Evolutionary conservation across 2,113 vertebrate species (phyloP).

Genomic region (Alaudala cheleensis): DNA sequence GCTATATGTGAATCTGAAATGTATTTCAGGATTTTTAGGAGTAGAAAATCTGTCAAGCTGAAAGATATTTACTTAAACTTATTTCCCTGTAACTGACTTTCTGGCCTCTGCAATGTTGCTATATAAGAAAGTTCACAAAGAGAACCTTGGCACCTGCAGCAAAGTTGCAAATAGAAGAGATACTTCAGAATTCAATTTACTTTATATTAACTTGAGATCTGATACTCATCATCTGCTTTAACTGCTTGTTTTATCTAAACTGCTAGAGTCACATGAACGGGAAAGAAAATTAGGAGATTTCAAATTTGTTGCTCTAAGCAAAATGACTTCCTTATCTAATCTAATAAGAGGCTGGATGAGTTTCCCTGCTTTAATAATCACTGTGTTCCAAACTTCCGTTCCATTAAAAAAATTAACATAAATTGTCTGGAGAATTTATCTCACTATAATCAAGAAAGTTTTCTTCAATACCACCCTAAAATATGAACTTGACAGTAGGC

Average conservation of each 20-base stretch:
- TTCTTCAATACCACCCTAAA: conserved; percentile 56
- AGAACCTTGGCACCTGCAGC: conserved; percentile 67
- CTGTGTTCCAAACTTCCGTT: conserved; percentile 70
- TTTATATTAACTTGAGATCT: conserved; percentile 75
- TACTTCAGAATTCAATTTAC: conserved; percentile 78
- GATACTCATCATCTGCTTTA: conserved; percentile 71
- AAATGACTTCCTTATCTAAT: conserved; percentile 80
- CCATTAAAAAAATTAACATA: conserved; percentile 77
- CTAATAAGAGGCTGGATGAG: conserved; percentile 76
- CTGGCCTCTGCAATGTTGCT: conserved; percentile 2
- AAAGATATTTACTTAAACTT: conserved; percentile 42
- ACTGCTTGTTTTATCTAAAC: conserved; percentile 79
- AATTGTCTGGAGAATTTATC: conserved; percentile 71
- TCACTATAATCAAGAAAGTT: conserved; percentile 62
- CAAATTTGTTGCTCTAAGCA: conserved; percentile 81
- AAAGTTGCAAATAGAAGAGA: conserved; percentile 66
- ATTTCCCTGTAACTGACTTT: conserved; percentile 40
- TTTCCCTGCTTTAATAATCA: conserved; percentile 79
- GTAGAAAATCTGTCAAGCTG: conserved; percentile 33
- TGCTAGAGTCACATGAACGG: conserved; percentile 71
- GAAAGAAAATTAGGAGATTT: conserved; percentile 81
- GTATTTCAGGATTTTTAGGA: conserved; percentile 7
- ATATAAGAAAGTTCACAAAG: conserved; percentile 69
- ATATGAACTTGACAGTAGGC: background rate
- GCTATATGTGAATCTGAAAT: background rate